These are phyloP conservation scores for Cygnus olor DNA, from an alignment of 2,797 vertebrate genomes.

Conservation along the genomic window DNA sequence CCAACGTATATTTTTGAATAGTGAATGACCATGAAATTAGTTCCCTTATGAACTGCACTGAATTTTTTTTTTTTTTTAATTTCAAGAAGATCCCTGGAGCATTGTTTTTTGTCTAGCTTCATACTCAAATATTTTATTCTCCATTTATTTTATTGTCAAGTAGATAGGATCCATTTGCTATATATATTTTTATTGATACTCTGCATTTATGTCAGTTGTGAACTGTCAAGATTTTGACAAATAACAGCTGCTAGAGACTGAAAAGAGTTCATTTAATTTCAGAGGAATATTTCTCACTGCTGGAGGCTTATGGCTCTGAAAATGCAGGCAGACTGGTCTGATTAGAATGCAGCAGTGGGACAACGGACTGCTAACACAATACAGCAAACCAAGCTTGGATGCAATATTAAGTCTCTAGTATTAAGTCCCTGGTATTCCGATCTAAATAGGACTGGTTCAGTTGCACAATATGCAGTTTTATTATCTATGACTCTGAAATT, in stretches of 20 bases:
- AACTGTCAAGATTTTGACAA: conserved; percentile 39
- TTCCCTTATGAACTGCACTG: not conserved
- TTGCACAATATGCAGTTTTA: conserved; percentile 21
- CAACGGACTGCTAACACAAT: conserved; percentile 25
- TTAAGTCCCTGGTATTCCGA: not conserved
- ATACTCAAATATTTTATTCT: conserved; percentile 8
- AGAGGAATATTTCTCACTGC: conserved; percentile 46
- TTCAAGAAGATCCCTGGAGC: not conserved
- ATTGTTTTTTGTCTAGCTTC: not conserved
- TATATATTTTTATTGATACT: conserved; percentile 38
- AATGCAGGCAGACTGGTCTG: conserved; percentile 60
- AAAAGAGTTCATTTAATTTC: conserved; percentile 48
- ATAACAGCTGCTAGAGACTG: conserved; percentile 30
- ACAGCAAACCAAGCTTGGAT: conserved; percentile 20
- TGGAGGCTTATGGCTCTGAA: conserved; percentile 27
- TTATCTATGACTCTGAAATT: not conserved
- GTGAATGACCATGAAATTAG: conserved; percentile 25
- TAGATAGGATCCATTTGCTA: conserved; percentile 29
- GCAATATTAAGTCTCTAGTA: not conserved
- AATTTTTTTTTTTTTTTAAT: not conserved
- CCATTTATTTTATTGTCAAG: conserved; percentile 45
- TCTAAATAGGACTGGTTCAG: not conserved
- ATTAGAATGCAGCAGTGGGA: conserved; percentile 41
- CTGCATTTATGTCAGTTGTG: conserved; percentile 35
- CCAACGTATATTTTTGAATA: not conserved